Evolutionary conservation across 2,797 vertebrate species (phyloP).

Genomic region (Trematomus bernacchii): DNA sequence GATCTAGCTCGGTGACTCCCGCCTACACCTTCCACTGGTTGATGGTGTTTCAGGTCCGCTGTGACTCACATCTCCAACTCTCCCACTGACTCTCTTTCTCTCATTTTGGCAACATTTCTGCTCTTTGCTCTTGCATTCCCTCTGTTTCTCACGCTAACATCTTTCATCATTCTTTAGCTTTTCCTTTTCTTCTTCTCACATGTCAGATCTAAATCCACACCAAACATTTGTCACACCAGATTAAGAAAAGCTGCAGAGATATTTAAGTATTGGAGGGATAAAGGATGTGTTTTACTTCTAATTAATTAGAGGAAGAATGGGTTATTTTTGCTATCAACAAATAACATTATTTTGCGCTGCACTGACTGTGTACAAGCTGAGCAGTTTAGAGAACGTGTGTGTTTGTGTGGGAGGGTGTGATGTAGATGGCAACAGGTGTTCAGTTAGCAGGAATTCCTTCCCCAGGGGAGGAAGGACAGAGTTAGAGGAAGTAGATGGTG

Average conservation of each 20-base stretch:
- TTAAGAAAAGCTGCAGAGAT: not conserved
- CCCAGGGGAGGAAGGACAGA: slow-evolving; percentile 5
- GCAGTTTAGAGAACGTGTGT: slow-evolving; percentile 4
- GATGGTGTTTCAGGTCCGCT: slow-evolving; percentile 32
- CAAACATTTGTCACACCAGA: not conserved
- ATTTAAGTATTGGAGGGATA: not conserved
- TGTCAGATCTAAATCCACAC: not conserved
- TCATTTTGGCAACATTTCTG: slow-evolving; percentile 30
- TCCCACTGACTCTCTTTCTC: slow-evolving; percentile 25
- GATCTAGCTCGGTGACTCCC: slow-evolving; percentile 30
- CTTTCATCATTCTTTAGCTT: not conserved
- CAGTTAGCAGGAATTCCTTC: not conserved
- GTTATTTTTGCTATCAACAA: not conserved
- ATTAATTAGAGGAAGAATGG: not conserved
- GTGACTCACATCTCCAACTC: slow-evolving; percentile 61
- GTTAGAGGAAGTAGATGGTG: slow-evolving; percentile 18
- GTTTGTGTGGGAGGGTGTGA: slow-evolving; percentile 28
- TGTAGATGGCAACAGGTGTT: slow-evolving; percentile 25
- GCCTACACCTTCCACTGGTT: slow-evolving; percentile 54
- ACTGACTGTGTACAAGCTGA: not conserved
- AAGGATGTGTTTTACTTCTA: not conserved
- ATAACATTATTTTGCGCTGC: not conserved
- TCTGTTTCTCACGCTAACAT: no score
- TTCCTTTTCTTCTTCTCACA: not conserved
- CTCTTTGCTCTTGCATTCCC: slow-evolving; percentile 7